Conservation (phyloP, 2,797 vertebrate genomes). For the Pristis pectinata region DNA sequence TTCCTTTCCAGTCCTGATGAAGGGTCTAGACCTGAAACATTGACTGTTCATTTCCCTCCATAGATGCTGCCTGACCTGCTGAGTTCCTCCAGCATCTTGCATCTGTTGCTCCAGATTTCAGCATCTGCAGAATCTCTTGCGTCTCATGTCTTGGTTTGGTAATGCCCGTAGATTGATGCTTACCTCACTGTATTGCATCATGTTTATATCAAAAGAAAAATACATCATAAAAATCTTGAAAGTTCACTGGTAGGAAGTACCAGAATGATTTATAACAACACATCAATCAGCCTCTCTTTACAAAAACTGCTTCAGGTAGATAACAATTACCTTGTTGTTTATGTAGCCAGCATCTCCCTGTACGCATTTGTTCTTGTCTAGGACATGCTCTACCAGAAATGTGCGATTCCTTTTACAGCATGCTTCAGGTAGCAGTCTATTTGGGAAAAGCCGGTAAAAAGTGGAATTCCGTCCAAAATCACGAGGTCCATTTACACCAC, state of each 20-base stretch:
- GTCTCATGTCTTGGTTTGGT: neutral
- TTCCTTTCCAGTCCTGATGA: too few species aligned
- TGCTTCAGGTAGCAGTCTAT: slow-evolving; percentile 40
- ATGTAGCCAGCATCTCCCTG: slow-evolving; percentile 44
- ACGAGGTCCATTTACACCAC: slow-evolving; percentile 50
- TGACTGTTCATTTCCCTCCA: too few species aligned
- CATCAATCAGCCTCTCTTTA: neutral
- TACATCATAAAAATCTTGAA: neutral
- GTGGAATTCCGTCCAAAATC: slow-evolving; percentile 49
- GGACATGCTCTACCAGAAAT: slow-evolving; percentile 40
- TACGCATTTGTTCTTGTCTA: slow-evolving; percentile 47
- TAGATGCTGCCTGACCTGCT: too few species aligned
- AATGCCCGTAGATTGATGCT: neutral
- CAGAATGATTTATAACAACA: neutral
- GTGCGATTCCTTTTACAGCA: slow-evolving; percentile 46
- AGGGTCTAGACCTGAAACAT: too few species aligned
- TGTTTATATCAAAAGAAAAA: neutral
- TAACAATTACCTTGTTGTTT: slow-evolving; percentile 47
- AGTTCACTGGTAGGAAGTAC: neutral
- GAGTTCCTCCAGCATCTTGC: too few species aligned
- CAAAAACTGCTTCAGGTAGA: neutral
- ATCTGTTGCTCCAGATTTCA: too few species aligned
- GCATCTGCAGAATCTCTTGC: too few species aligned
- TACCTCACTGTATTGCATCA: neutral
- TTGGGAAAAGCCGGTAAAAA: slow-evolving; percentile 49